Percentiles rank a stretch among this genome's conserved stretches.
These are phyloP conservation scores for Sycophaga agraensis DNA, from an alignment of 1,140 invertebrate species.

Conservation along the genomic window DNA sequence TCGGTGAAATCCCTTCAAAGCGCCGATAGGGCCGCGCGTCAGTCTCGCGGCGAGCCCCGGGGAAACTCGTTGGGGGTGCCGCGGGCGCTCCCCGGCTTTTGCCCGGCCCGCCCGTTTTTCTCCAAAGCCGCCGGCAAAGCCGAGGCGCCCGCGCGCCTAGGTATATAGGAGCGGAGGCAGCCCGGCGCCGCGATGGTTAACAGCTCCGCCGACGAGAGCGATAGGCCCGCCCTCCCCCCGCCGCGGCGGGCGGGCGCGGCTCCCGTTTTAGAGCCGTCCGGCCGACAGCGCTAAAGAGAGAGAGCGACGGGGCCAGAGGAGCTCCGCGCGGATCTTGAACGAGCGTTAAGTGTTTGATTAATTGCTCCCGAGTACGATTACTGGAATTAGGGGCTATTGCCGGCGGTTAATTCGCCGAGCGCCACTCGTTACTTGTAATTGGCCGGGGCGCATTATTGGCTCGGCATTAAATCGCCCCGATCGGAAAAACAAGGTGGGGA, in stretches of 20 bases:
- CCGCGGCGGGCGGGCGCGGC: background rate
- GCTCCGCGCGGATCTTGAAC: constrained; percentile 17
- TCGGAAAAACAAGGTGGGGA: no score
- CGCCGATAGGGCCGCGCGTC: background rate
- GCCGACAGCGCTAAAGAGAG: background rate
- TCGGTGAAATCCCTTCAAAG: no score
- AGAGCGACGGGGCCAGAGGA: background rate
- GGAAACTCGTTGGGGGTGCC: background rate
- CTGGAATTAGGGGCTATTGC: constrained; percentile 32
- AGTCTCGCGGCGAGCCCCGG: background rate
- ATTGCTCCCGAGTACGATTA: constrained; percentile 33
- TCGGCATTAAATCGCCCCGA: constrained; percentile 26
- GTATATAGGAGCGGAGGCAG: background rate
- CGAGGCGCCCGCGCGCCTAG: no score
- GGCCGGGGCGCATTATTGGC: constrained; percentile 28
- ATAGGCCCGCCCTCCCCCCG: constrained; percentile 2
- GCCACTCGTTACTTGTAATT: constrained; percentile 28
- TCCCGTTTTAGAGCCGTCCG: background rate
- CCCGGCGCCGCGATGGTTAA: background rate
- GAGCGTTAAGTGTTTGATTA: constrained; percentile 36
- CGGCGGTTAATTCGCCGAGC: constrained; percentile 32
- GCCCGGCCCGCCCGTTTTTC: background rate
- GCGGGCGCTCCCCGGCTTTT: background rate
- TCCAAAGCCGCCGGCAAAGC: background rate
- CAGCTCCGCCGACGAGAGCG: background rate